Base-by-base conservation (phyloP, 2,888 invertebrate genomes). In the Scrobipalpa atriplicella region DNA sequence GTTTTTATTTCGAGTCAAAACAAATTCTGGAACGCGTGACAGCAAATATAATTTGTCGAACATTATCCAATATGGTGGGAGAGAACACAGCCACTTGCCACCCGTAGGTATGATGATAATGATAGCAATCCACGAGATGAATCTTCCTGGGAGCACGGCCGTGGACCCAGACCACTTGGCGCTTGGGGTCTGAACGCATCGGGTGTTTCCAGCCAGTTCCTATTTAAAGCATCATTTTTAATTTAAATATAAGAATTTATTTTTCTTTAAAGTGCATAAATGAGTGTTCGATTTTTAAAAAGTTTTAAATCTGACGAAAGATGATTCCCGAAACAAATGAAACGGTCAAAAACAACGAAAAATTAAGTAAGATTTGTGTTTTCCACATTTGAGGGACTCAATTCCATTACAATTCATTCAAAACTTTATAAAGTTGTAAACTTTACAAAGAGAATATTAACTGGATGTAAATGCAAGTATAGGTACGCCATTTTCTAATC, bases 311-410 rank as follows among this genome's bases (percentile, higher is more conserved):
- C 5, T 1, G 2, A 21, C 13, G 70, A 70, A 72, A 70, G 16
- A 66, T 62, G 65, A 16, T 38, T 1, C 61, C 51, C 8, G 64
- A 64, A 41, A 41, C 5, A 6, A 64, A 64, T 21, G 16, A 9
- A 18, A 6, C 61, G 10, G 71, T 74, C 36, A 72, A 71, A 67
- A 70, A 69, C 52, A 71, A 70, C 18, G 68, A 65, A 62, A 72
- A 71, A 69, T 62, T 69, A 47, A 69, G 76, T 76, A 69, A 73
- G 76, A 73, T 52, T 39, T 66, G 16, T 51, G 11, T 41, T n/a
- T n/a, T n/a, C n/a, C n/a, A n/a, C n/a, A n/a, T n/a, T n/a, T n/a
- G n/a, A n/a, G n/a, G n/a, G n/a, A n/a, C n/a, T n/a, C n/a, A n/a
- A n/a, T n/a, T n/a, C n/a, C n/a, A n/a, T n/a, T n/a, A n/a, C n/a